Conservation (phyloP, 2,113 vertebrate species). For the Mesocricetus auratus region DNA sequence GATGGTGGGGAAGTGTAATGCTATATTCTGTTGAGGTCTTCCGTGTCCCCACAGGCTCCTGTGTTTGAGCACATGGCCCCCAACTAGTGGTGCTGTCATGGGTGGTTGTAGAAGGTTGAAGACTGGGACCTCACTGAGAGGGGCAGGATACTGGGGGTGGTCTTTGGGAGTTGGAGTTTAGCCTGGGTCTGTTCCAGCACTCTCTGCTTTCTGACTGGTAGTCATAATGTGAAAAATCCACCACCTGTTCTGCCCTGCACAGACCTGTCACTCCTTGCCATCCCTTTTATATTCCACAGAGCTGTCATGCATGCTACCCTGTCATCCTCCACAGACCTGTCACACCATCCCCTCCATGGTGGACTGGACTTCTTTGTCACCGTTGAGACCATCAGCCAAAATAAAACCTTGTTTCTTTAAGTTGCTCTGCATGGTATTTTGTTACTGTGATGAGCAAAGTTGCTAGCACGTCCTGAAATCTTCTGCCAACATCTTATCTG, state of each 20-base stretch:
- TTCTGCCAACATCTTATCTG: not conserved
- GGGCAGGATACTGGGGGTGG: not conserved
- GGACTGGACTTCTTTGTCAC: not conserved
- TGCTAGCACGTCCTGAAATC: not conserved
- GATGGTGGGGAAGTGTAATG: not conserved
- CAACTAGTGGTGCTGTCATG: not conserved
- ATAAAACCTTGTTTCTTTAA: not conserved
- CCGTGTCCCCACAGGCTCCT: not conserved
- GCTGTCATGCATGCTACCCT: no score
- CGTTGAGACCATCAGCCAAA: not conserved
- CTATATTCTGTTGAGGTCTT: not conserved
- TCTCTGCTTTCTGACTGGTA: not conserved
- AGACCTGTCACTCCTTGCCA: not conserved
- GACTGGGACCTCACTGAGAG: not conserved
- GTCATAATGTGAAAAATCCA: not conserved
- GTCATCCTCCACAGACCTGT: not conserved
- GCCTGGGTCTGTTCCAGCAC: no score
- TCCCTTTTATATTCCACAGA: not conserved
- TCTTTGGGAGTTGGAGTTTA: not conserved
- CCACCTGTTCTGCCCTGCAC: not conserved
- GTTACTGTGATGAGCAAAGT: not conserved
- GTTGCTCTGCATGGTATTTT: not conserved
- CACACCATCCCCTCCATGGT: not conserved
- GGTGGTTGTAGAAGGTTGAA: not conserved
- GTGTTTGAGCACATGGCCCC: not conserved